A percentile compares a stretch with the other conserved stretches of the same genome.
Conservation (phyloP, 1,140 invertebrate genomes). For the Ceratosolen fusciceps region DNA sequence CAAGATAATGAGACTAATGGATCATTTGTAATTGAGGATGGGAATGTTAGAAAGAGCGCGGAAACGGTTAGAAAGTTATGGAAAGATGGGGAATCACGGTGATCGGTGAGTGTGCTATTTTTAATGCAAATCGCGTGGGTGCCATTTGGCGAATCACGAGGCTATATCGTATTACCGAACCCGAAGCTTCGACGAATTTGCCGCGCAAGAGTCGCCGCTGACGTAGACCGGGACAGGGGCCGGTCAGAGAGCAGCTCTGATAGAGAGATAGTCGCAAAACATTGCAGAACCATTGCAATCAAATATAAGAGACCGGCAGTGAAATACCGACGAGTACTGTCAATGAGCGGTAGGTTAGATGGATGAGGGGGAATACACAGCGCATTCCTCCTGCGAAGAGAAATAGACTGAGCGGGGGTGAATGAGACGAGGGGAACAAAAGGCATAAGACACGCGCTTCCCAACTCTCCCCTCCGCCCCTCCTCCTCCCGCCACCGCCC, state of each 20-base stretch:
- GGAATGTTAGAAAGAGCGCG: neutral
- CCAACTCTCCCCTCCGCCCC: too few species aligned
- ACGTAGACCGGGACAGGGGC: neutral
- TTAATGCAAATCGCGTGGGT: neutral
- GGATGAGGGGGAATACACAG: neutral
- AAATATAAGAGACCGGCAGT: neutral
- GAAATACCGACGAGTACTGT: neutral
- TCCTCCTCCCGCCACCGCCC: too few species aligned
- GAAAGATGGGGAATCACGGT: neutral
- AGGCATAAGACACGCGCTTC: too few species aligned
- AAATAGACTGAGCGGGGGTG: neutral
- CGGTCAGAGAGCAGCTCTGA: too few species aligned
- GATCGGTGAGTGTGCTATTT: neutral
- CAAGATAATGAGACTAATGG: too few species aligned
- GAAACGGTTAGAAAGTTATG: neutral
- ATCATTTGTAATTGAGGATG: neutral
- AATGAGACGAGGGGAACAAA: neutral
- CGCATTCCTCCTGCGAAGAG: neutral
- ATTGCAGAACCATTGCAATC: constrained; percentile 6
- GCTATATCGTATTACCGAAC: constrained; percentile 2
- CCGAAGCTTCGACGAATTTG: neutral
- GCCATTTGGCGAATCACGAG: neutral
- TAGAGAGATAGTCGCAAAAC: neutral
- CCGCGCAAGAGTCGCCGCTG: neutral
- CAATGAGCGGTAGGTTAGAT: neutral